Evolutionary conservation across 2,888 invertebrate species (phyloP), one percentile per base, ranked within the genome.

Genomic region (Sussaba pulchella): DNA sequence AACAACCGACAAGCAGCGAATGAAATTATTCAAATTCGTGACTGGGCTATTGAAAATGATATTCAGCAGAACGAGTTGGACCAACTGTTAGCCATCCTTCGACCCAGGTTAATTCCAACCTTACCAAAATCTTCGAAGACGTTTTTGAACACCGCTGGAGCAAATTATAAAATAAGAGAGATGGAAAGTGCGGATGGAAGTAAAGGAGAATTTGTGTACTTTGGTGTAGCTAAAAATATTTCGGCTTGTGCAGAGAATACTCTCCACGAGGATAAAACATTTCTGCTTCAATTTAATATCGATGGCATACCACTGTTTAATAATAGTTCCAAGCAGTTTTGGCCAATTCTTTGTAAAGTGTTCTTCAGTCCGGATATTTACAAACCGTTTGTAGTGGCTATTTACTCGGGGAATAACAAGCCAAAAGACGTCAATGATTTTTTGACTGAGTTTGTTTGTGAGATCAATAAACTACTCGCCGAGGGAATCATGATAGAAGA

Each of bases 381-480:
- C 47, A 26, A 72, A 21, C 81, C 81, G 9, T 84, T 84, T 71
- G 77, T 81, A n/a, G 50, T 85, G 14, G 81, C 78, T 36, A 80
- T 84, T 61, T 86, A 81, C 69, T 50, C 57, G 5, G 86, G 84
- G 10, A 70, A 78, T 21, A 72, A 72, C 14, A 86, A 86, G 75
- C 85, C 85, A 1, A 79, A 81, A 63, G 14, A 82, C 47, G 9
- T 77, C 8, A 31, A 74, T 8, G 24, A 71, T 9, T 85, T 73
- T 67, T 69, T 84, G n/a, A n/a, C n/a, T n/a, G n/a, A n/a, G n/a
- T n/a, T n/a, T n/a, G n/a, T n/a, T n/a, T n/a, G n/a, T n/a, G n/a
- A 21, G 57, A n/a, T n/a, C n/a, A n/a, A n/a, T n/a, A n/a, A n/a
- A n/a, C n/a, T n/a, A n/a, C n/a, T n/a, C n/a, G n/a, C n/a, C n/a